Evolutionary conservation across 2,888 invertebrate genomes (phyloP).

Genomic region (Caenorhabditis virilis): DNA sequence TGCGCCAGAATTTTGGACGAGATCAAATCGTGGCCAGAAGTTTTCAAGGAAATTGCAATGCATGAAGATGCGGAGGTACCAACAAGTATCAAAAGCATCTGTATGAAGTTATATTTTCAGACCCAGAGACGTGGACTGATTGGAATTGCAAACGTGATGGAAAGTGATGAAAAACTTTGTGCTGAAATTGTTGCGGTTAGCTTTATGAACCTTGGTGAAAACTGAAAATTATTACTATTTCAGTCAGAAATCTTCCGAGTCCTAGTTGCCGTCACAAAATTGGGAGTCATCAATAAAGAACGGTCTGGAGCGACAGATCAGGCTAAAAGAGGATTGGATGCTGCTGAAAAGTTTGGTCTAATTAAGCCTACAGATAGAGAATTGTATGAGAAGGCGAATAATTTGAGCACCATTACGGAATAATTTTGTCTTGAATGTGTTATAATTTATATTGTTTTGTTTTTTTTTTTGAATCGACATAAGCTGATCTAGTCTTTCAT

Average conservation of each 20-base stretch:
- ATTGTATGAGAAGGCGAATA: slow-evolving; percentile 56
- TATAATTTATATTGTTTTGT: neutral
- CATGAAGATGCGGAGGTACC: slow-evolving; percentile 64
- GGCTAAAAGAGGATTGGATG: slow-evolving; percentile 59
- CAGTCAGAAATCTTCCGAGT: slow-evolving; percentile 65
- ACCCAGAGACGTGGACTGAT: slow-evolving; percentile 62
- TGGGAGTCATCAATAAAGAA: slow-evolving; percentile 50
- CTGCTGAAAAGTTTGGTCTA: slow-evolving; percentile 59
- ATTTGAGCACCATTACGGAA: slow-evolving; percentile 50
- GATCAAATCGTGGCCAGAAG: slow-evolving; percentile 62
- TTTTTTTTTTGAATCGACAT: neutral
- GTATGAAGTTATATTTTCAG: too few relatives aligned
- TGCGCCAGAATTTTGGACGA: slow-evolving; percentile 60
- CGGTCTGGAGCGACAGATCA: slow-evolving; percentile 56
- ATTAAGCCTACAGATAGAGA: slow-evolving; percentile 66
- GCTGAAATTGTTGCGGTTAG: slow-evolving; percentile 63
- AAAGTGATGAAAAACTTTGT: slow-evolving; percentile 56
- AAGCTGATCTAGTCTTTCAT: neutral
- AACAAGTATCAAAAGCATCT: too few relatives aligned
- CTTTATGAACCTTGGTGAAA: slow-evolving; percentile 9
- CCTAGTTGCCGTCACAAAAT: slow-evolving; percentile 66
- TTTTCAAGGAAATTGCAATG: slow-evolving; percentile 66
- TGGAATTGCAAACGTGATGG: slow-evolving; percentile 66
- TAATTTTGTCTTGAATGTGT: slow-evolving; percentile 11
- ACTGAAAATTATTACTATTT: slow-evolving; percentile 17